Evolutionary conservation across 2,888 invertebrate genomes (phyloP).

Genomic region (Hemicrepidius hirtus): DNA sequence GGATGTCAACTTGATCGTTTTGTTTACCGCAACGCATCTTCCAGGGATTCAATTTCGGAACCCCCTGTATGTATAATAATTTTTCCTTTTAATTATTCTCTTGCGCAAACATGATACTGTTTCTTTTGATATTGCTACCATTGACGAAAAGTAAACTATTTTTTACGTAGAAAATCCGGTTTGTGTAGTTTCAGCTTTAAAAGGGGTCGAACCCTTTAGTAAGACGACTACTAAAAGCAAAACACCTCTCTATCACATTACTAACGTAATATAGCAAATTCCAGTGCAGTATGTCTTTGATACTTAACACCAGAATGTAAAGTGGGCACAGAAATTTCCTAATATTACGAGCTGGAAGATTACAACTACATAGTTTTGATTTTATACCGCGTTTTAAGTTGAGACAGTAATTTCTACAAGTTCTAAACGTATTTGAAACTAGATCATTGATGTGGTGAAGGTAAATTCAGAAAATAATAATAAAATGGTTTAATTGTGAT

Average conservation of each 20-base stretch:
- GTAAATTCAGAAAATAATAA: conserved; percentile 10
- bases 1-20: no score
- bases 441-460: no score
- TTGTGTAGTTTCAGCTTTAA: conserved; percentile 45
- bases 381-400: not conserved
- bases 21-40: no score
- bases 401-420: no score
- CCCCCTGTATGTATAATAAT: no score
- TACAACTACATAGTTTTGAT: conserved; percentile 17
- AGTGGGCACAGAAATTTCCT: conserved; percentile 49
- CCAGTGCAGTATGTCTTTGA: conserved; percentile 56
- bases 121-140: no score
- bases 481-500: not conserved
- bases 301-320: conserved; percentile 55
- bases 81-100: not conserved
- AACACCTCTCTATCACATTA: conserved; percentile 55
- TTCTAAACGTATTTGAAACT: no score
- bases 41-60: no score
- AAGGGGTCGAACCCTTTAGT: conserved; percentile 53
- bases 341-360: conserved; percentile 32
- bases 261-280: conserved; percentile 58
- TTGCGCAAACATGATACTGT: not conserved
- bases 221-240: conserved; percentile 56
- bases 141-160: conserved; percentile 26
- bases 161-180: conserved; percentile 45